Evolutionary conservation across 2,797 vertebrate species (phyloP), one percentile per base, ranked within the genome.

Genomic region (Schizopygopsis pylzovi): DNA sequence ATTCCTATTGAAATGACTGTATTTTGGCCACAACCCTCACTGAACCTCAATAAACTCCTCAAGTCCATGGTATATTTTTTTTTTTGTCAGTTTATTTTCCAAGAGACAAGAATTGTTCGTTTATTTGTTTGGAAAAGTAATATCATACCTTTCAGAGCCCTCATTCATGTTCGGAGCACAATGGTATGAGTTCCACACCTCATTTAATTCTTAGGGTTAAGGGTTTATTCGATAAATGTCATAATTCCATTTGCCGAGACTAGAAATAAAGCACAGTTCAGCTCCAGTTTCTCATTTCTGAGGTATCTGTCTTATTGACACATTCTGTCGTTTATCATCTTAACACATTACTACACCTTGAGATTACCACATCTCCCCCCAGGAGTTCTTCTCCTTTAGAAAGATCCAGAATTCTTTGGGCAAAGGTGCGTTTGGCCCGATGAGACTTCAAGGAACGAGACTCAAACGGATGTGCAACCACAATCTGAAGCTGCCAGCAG

Each of bases 391-490:
- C 54, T 82, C 52, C 12, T 45, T 82, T 61, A 33, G 68, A 73
- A 72, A 73, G 83, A 78, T 84, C 63, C 37, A 78, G 45, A 41
- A 43, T 77, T 77, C 61, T 67, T 37, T 2, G 6, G 47, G 33
- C 28, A 43, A 70, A 33, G 11, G 49, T 56, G 7, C 1, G n/a
- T 70, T 76, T 67, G 18, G 6, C 15, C 25, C 72, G 20, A 82
- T 33, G 72, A 52, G 52, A 81, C 80, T 76, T 78, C 43, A 67
- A 72, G 85, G 78, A 71, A 83, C 39, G 10, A n/a, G 43, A 68
- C 82, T 85, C 71, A 72, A 49, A 77, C 15, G 79, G 79, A 86
- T 79, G 75, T 68, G 82, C 82, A 76, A 86, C 73, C 73, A 82
- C 49, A 79, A 82, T 70, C 73, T 85, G 68, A 78, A 45, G 83